Evolutionary conservation across 2,888 invertebrate genomes (phyloP).

Genomic region (Pyrrhia umbra): DNA sequence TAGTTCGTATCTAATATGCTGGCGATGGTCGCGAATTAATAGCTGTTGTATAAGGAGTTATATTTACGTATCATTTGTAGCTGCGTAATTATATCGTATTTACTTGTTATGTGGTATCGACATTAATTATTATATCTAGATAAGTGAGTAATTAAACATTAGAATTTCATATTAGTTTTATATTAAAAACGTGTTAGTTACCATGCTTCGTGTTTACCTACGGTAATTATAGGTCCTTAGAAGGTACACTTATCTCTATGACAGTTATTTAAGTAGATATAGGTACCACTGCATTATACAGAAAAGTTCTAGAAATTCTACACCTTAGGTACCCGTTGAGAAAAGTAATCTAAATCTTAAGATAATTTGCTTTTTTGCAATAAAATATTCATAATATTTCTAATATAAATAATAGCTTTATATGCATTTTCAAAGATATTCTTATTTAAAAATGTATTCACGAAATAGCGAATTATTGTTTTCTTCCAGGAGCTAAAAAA

Average conservation of each 20-base stretch:
- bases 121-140: constrained; percentile 29
- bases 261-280: too few relatives aligned
- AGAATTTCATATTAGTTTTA: neutral
- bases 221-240: too few relatives aligned
- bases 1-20: constrained; percentile 24
- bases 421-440: too few relatives aligned
- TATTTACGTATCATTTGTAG: constrained; percentile 6
- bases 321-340: neutral
- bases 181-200: neutral
- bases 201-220: neutral
- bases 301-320: neutral
- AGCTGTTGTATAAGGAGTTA: constrained; percentile 16
- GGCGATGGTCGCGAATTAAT: constrained; percentile 39
- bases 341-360: too few relatives aligned
- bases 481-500: too few relatives aligned
- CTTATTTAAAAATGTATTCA: too few relatives aligned
- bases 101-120: constrained; percentile 3
- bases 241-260: too few relatives aligned
- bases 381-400: too few relatives aligned
- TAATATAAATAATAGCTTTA: too few relatives aligned
- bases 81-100: neutral
- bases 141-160: constrained; percentile 22
- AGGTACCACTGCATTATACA: neutral
- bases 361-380: too few relatives aligned
- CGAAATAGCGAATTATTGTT: too few relatives aligned